A percentile compares a stretch with the other conserved stretches of the same genome.
Evolutionary conservation across 1,140 invertebrate species (phyloP).

Genomic region (Cataglyphis hispanica): DNA sequence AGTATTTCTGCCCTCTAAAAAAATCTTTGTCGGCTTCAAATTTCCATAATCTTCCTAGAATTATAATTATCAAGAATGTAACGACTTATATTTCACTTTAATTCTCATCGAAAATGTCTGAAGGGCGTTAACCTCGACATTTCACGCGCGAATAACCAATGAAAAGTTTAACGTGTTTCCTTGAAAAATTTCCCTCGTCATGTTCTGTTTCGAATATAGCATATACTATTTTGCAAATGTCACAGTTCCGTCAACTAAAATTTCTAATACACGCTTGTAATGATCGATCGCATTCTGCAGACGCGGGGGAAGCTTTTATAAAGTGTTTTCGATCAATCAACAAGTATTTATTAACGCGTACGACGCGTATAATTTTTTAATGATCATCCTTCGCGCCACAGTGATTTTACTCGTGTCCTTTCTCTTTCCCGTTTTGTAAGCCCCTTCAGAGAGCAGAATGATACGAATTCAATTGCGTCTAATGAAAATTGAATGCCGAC

Average conservation of each 20-base stretch:
- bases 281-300: slow-evolving; percentile 11
- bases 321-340: slow-evolving; percentile 9
- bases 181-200: slow-evolving; percentile 16
- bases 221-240: slow-evolving; percentile 38
- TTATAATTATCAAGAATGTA: neutral
- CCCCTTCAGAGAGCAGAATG: neutral
- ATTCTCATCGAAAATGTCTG: neutral
- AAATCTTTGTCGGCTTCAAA: neutral
- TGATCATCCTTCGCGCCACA: neutral
- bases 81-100: neutral
- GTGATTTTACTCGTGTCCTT: slow-evolving; percentile 20
- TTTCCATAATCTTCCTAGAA: neutral
- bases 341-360: slow-evolving; percentile 31
- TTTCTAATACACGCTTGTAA: neutral
- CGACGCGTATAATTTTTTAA: slow-evolving; percentile 23
- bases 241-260: neutral
- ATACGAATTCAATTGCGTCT: slow-evolving; percentile 64
- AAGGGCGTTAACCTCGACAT: neutral
- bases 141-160: neutral
- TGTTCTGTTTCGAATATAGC: neutral
- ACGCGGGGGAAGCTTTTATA: neutral
- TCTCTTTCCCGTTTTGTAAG: slow-evolving; percentile 25
- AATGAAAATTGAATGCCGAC: slow-evolving; percentile 65
- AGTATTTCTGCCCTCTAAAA: neutral
- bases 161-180: slow-evolving; percentile 23